Evolutionary conservation across 2,797 vertebrate genomes (phyloP), one percentile per base, ranked within the genome.

Genomic region (Sus cebifrons): DNA sequence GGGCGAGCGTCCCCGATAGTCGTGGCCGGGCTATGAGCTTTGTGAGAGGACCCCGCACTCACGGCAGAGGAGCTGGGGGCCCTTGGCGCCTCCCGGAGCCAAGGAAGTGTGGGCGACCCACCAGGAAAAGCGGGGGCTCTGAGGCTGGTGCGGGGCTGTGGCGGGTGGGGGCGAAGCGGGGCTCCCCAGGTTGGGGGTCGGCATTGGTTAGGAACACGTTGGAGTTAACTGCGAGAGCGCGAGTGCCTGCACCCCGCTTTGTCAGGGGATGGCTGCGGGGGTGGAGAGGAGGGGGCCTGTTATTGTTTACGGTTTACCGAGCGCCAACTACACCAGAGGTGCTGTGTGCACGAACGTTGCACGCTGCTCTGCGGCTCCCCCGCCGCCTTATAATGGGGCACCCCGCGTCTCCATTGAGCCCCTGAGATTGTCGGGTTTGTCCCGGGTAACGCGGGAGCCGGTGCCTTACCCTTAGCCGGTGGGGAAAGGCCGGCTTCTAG

Each of bases 291-390:
- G 56, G 95, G 96, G 96, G 96, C 86, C 91, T 96, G 96, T 97
- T 95, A 96, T 96, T 97, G 97, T 98, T 96, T 90, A 88, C 71
- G 91, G 95, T 82, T 93, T 92, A 64, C 73, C 32, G 49, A 95
- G 89, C 56, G 54, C 86, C 84, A 88, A 36, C 60, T n/a, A 93
- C 68, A 13, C 94, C 29, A 18, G 49, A 83, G 94, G 96, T 88
- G 86, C 74, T 32, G 73, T 27, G 27, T n/a, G 83, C 49, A 27
- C 58, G 2, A 65, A 40, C 29, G 0, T 40, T 49, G 87, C 92
- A 64, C 62, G 27, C 68, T 40, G 70, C 64, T 75, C 27, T 8
- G 82, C 54, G 36, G 44, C 40, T 71, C 25, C 54, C n/a, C 60
- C 78, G 29, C 60, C 17, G 44, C 73, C 74, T 74, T 74, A 54